Conservation (phyloP, 2,888 invertebrate species). For the Xylota segnis region DNA sequence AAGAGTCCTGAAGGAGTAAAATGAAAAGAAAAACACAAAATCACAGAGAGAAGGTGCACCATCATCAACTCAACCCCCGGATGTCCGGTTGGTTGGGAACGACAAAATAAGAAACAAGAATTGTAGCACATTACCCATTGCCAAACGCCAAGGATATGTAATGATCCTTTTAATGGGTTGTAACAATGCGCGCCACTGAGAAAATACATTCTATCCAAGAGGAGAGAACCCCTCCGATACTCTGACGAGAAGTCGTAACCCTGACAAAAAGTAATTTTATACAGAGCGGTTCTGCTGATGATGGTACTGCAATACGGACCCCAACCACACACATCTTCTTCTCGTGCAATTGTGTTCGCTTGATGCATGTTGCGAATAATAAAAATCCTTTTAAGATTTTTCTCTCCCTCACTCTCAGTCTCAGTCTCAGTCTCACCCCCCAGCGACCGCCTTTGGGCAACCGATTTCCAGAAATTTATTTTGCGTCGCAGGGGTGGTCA, state of each 20-base stretch:
- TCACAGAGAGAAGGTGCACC: constrained; percentile 36
- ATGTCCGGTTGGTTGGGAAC: constrained; percentile 67
- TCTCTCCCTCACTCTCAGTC: not conserved
- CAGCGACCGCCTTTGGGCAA: not conserved
- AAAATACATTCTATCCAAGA: constrained; percentile 60
- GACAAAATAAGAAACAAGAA: constrained; percentile 69
- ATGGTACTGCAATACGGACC: constrained; percentile 48
- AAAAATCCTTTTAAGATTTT: constrained; percentile 80
- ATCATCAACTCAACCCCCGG: constrained; percentile 49
- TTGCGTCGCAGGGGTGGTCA: constrained; percentile 38
- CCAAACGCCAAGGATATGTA: constrained; percentile 75
- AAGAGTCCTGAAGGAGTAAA: not conserved
- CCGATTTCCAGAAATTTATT: constrained; percentile 28
- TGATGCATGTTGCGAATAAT: constrained; percentile 78
- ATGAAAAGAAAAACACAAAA: not conserved
- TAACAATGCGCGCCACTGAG: constrained; percentile 73
- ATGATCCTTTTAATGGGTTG: constrained; percentile 77
- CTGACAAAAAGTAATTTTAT: constrained; percentile 76
- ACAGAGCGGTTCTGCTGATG: constrained; percentile 58
- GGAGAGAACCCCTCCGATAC: constrained; percentile 14
- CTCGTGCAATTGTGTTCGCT: constrained; percentile 54
- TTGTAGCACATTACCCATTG: constrained; percentile 68
- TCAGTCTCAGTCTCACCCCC: no score
- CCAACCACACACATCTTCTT: not conserved
- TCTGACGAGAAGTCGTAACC: constrained; percentile 64